A percentile compares a stretch with the other conserved stretches of the same genome.
Conservation (phyloP, 2,113 vertebrate genomes). For the Eulacestoma nigropectus region DNA sequence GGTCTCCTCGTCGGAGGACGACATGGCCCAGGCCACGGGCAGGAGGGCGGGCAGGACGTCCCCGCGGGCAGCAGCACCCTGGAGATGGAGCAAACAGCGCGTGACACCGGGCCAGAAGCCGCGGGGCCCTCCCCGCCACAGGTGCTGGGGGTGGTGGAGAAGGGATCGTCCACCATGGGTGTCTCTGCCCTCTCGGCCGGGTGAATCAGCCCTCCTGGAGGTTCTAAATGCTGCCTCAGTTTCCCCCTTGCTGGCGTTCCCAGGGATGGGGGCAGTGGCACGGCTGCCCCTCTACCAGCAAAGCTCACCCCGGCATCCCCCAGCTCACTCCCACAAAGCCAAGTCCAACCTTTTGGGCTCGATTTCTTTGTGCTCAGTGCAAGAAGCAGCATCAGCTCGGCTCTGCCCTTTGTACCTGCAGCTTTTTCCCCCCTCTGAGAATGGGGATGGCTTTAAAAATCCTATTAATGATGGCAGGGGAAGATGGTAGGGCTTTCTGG, state of each 20-base stretch:
- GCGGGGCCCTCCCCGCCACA: neutral
- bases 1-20: conserved; percentile 95
- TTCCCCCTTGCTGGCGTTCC: neutral
- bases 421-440: neutral
- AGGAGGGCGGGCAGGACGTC: neutral
- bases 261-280: fast-evolving
- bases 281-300: neutral
- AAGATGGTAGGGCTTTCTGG: conserved; percentile 4
- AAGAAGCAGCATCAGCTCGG: neutral
- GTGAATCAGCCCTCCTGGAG: neutral
- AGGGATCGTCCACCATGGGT: fast-evolving
- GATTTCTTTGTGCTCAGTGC: neutral
- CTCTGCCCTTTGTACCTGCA: neutral
- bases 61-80: conserved; percentile 34
- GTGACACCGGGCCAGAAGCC: neutral
- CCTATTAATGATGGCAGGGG: neutral
- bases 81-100: neutral
- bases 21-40: conserved; percentile 74
- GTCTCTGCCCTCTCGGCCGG: neutral
- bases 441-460: neutral
- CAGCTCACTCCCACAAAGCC: neutral
- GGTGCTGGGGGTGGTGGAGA: neutral
- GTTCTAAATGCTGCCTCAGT: neutral
- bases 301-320: neutral
- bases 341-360: neutral